Evolutionary conservation across 2,888 invertebrate genomes (phyloP), one percentile per base, ranked within the genome.

Genomic region (Cheilosia grossa): DNA sequence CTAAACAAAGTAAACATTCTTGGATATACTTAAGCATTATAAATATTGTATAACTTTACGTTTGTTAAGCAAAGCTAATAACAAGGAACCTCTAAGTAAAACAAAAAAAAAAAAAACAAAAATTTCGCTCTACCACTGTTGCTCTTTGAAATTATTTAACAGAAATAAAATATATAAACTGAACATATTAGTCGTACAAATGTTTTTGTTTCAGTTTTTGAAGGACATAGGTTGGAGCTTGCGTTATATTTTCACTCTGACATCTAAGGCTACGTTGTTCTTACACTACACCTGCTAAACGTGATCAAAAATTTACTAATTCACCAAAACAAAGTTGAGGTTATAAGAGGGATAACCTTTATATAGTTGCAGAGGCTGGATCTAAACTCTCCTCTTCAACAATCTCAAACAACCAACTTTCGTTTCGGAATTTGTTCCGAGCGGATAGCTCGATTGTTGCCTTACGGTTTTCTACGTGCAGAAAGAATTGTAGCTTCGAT

Each of bases 111-210:
- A 58, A 58, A 80, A 70, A 7, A 30, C 30, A 30, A 80, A 59
- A 75, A 75, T 74, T 80, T 70, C 80, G 80, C 81, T 77, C 75
- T 72, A 77, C 77, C 66, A 81, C 80, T 81, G 81, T 85, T 81
- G 81, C 81, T 81, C 81, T 85, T 75, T 77, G 53, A 83, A 80
- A 80, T 79, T 74, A 83, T 74, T 79, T 49, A 81, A 75, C 56
- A 80, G 27, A 74, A 79, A 83, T 69, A 80, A 74, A 79, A 79
- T 73, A 79, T 73, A 73, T 47, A 79, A 58, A 72, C 27, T 63
- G 63, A 79, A 82, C 33, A 70, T 58, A 37, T 42, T 9, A 24
- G 33, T 13, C 51, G 13, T 33, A 33, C 10, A 33, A 56, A n/a
- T 64, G 19, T 49, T 27, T 49, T 44, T 30, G n/a, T 58, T 21